Percentiles rank a stretch among this genome's conserved stretches.
These are phyloP conservation scores for Daphoenositta chrysoptera DNA, from an alignment of 2,113 vertebrate species.

Conservation along the genomic window DNA sequence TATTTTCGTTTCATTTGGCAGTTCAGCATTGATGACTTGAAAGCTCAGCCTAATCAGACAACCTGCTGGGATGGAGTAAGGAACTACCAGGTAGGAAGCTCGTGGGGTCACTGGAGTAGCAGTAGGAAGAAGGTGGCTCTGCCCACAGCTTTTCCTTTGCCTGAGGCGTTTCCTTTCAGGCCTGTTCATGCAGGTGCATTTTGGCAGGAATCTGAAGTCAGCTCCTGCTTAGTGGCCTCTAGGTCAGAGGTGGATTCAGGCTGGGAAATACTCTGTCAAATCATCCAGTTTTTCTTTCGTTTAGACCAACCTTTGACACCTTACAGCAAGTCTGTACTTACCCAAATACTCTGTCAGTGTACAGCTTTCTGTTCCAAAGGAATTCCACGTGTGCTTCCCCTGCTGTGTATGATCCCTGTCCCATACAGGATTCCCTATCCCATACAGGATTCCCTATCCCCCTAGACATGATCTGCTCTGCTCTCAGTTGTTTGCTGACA, in stretches of 20 bases:
- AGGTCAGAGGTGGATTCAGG: not conserved
- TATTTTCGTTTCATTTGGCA: slow-evolving; percentile 51
- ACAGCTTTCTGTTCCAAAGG: not conserved
- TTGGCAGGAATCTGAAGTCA: not conserved
- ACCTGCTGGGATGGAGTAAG: slow-evolving; percentile 94
- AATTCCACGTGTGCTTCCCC: not conserved
- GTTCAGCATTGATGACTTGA: slow-evolving; percentile 95
- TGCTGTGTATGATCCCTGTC: not conserved
- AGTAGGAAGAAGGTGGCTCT: not conserved
- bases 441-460: fast-evolving
- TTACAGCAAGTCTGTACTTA: not conserved
- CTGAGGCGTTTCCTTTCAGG: not conserved
- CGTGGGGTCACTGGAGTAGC: not conserved
- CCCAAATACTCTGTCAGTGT: not conserved
- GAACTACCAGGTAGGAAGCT: slow-evolving; percentile 88
- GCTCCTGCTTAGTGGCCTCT: not conserved
- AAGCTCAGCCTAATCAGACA: slow-evolving; percentile 84
- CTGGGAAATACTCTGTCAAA: not conserved
- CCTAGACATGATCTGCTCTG: not conserved
- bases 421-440: fast-evolving
- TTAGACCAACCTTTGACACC: not conserved
- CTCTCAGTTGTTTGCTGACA: not conserved
- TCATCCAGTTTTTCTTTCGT: not conserved
- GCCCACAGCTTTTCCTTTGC: not conserved
- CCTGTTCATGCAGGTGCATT: not conserved